These are phyloP conservation scores for Brachionus rubens DNA, from an alignment of 1,140 invertebrate genomes.

Conservation along the genomic window DNA sequence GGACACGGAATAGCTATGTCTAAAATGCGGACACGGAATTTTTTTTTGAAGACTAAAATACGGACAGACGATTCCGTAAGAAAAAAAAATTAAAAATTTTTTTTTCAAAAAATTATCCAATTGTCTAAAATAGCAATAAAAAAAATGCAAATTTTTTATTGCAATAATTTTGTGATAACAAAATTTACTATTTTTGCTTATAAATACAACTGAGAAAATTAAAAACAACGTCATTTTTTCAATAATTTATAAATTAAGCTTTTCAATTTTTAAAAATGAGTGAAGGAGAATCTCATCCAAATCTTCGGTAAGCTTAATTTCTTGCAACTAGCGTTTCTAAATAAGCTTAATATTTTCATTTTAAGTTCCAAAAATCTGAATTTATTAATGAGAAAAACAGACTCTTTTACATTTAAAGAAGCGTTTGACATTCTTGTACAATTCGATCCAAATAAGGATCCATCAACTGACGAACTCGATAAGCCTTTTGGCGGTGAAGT, in stretches of 20 bases:
- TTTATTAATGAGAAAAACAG: neutral
- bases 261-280: too few species aligned
- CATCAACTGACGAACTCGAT: neutral
- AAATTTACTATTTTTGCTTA: too few species aligned
- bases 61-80: neutral
- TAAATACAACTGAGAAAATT: too few species aligned
- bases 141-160: too few species aligned
- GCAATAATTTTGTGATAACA: too few species aligned
- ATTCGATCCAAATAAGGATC: neutral
- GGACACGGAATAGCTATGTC: too few species aligned
- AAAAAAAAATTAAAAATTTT: neutral
- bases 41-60: neutral
- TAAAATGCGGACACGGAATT: neutral
- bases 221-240: too few species aligned
- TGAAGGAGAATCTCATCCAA: too few species aligned
- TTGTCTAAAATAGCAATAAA: neutral
- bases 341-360: neutral
- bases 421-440: neutral
- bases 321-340: neutral
- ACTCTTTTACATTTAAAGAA: neutral
- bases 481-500: neutral
- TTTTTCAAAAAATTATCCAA: neutral
- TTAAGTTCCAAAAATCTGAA: neutral
- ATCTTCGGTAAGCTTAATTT: too few species aligned
- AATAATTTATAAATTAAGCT: too few species aligned